phyloP scores from a whole-genome alignment of 2,888 invertebrate species.

The Ennomos erosarius region DNA sequence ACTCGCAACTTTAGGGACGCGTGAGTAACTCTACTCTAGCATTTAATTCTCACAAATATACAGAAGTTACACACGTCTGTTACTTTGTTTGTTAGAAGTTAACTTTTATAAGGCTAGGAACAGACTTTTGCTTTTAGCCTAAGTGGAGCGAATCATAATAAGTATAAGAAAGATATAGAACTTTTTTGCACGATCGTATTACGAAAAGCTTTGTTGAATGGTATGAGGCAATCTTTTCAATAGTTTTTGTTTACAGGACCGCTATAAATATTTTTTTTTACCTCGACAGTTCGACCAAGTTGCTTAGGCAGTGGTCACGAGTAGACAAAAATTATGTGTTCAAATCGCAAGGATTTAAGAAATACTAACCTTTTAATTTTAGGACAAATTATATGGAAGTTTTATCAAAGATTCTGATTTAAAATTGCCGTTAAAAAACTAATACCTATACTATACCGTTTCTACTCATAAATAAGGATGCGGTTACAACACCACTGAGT shows the following conservation, averaged over 20 bases:
- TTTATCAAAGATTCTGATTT: too few relatives aligned
- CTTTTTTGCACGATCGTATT: too few relatives aligned
- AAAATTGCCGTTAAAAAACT: not conserved
- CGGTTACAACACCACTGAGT: slow-evolving; percentile 46
- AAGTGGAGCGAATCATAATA: too few relatives aligned
- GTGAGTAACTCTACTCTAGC: slow-evolving; percentile 43
- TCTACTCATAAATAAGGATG: slow-evolving; percentile 38
- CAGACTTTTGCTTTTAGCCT: slow-evolving; percentile 22
- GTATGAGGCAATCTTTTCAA: too few relatives aligned
- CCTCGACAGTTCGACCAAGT: too few relatives aligned
- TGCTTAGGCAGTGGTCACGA: too few relatives aligned
- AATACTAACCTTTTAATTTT: not conserved
- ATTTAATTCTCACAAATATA: slow-evolving; percentile 40
- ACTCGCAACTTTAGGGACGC: slow-evolving; percentile 45
- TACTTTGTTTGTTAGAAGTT: slow-evolving; percentile 29
- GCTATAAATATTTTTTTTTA: too few relatives aligned
- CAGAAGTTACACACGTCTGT: slow-evolving; percentile 19
- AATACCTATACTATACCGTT: not conserved
- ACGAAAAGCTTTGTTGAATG: too few relatives aligned
- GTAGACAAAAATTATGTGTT: too few relatives aligned
- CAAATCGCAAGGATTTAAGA: too few relatives aligned
- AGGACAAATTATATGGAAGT: not conserved
- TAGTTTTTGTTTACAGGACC: too few relatives aligned
- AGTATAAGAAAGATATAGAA: too few relatives aligned
- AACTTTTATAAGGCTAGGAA: slow-evolving; percentile 25